Percentiles rank a stretch among this genome's conserved stretches.
Evolutionary conservation across 2,113 vertebrate genomes (phyloP).

Genomic region (Tiliqua scincoides): DNA sequence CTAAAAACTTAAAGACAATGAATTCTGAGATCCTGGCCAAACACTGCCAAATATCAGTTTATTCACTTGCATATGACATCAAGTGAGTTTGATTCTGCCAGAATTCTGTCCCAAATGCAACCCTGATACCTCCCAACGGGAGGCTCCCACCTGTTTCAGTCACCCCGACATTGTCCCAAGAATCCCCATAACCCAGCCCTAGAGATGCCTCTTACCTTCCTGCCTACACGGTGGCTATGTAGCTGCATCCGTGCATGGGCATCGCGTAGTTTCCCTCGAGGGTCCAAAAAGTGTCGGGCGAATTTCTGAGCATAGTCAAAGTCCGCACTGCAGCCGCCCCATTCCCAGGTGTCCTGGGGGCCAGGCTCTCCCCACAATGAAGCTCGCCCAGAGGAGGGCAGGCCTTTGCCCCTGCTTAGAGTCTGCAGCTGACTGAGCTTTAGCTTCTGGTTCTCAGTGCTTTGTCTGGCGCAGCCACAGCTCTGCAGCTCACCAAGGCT

Average conservation of each 20-base stretch:
- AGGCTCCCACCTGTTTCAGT: background rate
- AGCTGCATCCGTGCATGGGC: constrained; percentile 92
- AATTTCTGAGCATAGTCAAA: constrained; percentile 89
- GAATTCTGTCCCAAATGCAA: background rate
- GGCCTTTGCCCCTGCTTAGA: constrained; percentile 80
- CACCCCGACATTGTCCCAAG: background rate
- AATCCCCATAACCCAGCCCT: background rate
- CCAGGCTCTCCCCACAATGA: constrained; percentile 80
- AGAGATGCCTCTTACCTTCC: constrained; percentile 78
- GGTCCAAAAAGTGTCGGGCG: constrained; percentile 90
- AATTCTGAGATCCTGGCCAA: background rate
- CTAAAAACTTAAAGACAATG: background rate
- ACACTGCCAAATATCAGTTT: background rate
- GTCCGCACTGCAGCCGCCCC: constrained; percentile 92
- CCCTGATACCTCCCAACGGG: background rate
- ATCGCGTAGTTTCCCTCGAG: constrained; percentile 86
- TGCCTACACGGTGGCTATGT: constrained; percentile 90
- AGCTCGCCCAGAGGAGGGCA: constrained; percentile 72
- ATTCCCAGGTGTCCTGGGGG: constrained; percentile 92
- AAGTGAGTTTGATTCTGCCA: background rate
- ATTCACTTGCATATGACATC: no score
- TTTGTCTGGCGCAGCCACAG: constrained; percentile 88
- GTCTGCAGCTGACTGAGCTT: constrained; percentile 90
- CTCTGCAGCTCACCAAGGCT: constrained; percentile 90
- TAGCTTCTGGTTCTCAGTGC: constrained; percentile 85